These are phyloP conservation scores for Pelodytes ibericus DNA, from an alignment of 2,797 vertebrate genomes.

Conservation along the genomic window DNA sequence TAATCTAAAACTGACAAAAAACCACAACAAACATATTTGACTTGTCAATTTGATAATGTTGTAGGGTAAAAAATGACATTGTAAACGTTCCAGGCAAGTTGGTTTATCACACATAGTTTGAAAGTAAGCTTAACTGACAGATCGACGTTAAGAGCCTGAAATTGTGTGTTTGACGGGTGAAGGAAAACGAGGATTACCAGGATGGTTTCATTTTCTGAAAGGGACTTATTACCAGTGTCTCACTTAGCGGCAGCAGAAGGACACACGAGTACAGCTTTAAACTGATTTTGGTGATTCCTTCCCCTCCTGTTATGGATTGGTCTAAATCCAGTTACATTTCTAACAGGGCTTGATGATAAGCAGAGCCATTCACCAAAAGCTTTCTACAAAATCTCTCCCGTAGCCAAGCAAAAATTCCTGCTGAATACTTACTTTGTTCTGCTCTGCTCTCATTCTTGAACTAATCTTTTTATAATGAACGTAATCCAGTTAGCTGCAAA, in stretches of 20 bases:
- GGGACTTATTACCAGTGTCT: background rate
- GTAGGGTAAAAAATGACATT: no score
- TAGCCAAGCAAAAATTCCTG: conserved; percentile 45
- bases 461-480: conserved; percentile 93
- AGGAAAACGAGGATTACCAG: background rate
- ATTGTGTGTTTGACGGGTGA: background rate
- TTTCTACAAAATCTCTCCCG: conserved; percentile 49
- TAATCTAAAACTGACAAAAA: no score
- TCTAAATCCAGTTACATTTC: conserved; percentile 28
- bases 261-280: conserved; percentile 11
- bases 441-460: conserved; percentile 73
- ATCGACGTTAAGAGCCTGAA: background rate
- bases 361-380: conserved; percentile 55
- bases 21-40: no score
- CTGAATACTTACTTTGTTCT: conserved; percentile 67
- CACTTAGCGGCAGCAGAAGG: background rate
- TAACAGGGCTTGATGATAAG: conserved; percentile 50
- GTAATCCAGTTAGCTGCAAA: conserved; percentile 91
- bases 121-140: background rate
- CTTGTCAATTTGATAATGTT: no score
- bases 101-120: conserved; percentile 3
- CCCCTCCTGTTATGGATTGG: conserved; percentile 8
- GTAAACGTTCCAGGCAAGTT: conserved; percentile 54
- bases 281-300: conserved; percentile 20
- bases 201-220: conserved; percentile 6